A percentile compares a stretch with the other conserved stretches of the same genome.
Conservation (phyloP, 2,113 vertebrate genomes). For the Dascyllus trimaculatus region DNA sequence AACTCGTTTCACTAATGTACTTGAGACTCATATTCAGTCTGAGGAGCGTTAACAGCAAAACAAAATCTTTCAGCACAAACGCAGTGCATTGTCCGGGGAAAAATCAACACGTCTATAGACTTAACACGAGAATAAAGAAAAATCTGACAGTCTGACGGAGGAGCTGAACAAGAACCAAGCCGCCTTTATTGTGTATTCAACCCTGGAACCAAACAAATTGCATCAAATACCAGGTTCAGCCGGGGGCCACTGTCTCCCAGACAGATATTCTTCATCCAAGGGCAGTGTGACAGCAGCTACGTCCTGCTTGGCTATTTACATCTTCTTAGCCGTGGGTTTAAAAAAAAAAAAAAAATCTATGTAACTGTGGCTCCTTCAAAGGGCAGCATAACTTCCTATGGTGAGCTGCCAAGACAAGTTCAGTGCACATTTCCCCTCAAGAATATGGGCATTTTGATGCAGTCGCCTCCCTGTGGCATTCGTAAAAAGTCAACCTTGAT, state of each 20-base stretch:
- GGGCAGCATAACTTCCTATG: slow-evolving; percentile 53
- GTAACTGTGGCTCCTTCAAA: slow-evolving; percentile 57
- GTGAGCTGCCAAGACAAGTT: slow-evolving; percentile 63
- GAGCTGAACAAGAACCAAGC: slow-evolving; percentile 30
- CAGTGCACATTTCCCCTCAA: slow-evolving; percentile 68
- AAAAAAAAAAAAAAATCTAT: slow-evolving; percentile 19
- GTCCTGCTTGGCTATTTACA: slow-evolving; percentile 60
- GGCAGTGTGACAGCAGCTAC: slow-evolving; percentile 56
- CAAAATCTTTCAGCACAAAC: not conserved
- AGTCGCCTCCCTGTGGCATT: slow-evolving; percentile 61
- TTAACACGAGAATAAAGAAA: slow-evolving; percentile 4
- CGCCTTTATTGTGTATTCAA: slow-evolving; percentile 51
- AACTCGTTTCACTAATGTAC: not conserved
- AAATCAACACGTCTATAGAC: slow-evolving; percentile 1
- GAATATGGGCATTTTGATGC: slow-evolving; percentile 74
- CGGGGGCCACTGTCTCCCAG: slow-evolving; percentile 60
- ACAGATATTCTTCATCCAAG: slow-evolving; percentile 70
- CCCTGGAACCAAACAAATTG: slow-evolving; percentile 67
- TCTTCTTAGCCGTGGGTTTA: slow-evolving; percentile 47
- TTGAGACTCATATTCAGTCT: slow-evolving; percentile 15
- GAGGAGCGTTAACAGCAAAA: slow-evolving; percentile 7
- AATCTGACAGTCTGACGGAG: slow-evolving; percentile 28
- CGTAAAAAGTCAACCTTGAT: slow-evolving; percentile 80
- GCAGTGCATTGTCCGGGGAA: not conserved
- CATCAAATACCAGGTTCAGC: slow-evolving; percentile 78